Evolutionary conservation across 1,140 invertebrate species (phyloP).

Genomic region (Drosophila pachea): DNA sequence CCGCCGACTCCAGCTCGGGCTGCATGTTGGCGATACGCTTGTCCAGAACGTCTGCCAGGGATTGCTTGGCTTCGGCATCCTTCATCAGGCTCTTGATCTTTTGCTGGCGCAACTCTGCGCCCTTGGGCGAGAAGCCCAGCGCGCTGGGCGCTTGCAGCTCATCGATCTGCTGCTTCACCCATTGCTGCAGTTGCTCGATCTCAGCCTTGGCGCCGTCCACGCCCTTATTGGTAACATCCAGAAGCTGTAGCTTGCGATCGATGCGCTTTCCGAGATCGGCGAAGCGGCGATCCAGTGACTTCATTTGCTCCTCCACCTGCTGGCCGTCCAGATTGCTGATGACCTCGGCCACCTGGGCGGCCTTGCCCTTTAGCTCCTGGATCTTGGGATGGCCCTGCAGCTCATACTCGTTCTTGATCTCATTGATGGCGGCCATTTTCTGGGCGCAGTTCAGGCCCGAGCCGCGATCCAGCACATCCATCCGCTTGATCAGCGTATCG

Average conservation of each 20-base stretch:
- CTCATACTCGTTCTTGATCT: constrained; percentile 85
- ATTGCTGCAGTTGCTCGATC: constrained; percentile 87
- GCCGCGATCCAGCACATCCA: constrained; percentile 90
- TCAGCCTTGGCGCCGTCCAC: constrained; percentile 87
- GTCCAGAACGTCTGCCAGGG: constrained; percentile 88
- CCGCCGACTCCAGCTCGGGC: constrained; percentile 89
- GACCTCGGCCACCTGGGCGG: constrained; percentile 86
- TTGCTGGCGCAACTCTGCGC: constrained; percentile 86
- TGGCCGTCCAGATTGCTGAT: constrained; percentile 93
- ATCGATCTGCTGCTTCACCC: constrained; percentile 88
- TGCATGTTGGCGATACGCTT: constrained; percentile 91
- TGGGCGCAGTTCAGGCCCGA: constrained; percentile 89
- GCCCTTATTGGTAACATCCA: constrained; percentile 89
- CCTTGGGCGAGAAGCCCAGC: constrained; percentile 87
- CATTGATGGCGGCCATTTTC: constrained; percentile 86
- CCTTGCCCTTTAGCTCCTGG: constrained; percentile 84
- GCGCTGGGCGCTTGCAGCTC: constrained; percentile 84
- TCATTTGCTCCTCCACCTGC: constrained; percentile 93
- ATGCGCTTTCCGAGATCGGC: constrained; percentile 91
- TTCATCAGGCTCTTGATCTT: constrained; percentile 87
- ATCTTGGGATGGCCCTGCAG: constrained; percentile 84
- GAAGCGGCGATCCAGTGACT: constrained; percentile 89
- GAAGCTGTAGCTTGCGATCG: constrained; percentile 88
- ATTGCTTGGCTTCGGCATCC: constrained; percentile 91
- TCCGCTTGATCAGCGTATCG: constrained; percentile 87